Evolutionary conservation across 1,140 invertebrate genomes (phyloP).

Genomic region (Apolygus lucorum): DNA sequence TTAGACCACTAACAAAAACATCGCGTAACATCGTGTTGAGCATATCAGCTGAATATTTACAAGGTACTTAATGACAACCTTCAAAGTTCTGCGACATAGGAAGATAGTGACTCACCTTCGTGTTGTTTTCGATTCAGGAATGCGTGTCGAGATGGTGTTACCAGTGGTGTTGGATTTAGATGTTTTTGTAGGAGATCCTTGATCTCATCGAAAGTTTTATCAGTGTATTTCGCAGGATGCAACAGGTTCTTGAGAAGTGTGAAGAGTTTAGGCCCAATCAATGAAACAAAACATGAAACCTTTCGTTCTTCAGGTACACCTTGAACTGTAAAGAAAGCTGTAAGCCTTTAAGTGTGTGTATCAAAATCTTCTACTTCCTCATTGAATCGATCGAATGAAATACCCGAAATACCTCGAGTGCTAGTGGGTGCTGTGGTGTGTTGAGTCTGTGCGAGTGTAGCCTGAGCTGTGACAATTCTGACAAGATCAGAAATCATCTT

Average conservation of each 20-base stretch:
- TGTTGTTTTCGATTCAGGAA: background rate
- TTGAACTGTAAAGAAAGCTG: background rate
- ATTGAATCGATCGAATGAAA: background rate
- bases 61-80: background rate
- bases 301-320: background rate
- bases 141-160: background rate
- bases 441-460: background rate
- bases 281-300: background rate
- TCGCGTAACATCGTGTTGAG: background rate
- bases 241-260: background rate
- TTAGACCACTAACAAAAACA: background rate
- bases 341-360: background rate
- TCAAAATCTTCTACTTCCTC: too few species aligned
- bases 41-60: background rate
- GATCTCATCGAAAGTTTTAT: too few species aligned
- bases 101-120: background rate
- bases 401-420: background rate
- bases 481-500: too few species aligned
- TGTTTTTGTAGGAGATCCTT: background rate
- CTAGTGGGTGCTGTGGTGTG: background rate
- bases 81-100: background rate
- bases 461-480: background rate
- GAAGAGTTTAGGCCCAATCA: background rate
- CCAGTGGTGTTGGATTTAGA: background rate
- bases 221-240: background rate